These are phyloP conservation scores for Perizoma flavofasciatum DNA, from an alignment of 2,888 invertebrate species.

Conservation along the genomic window DNA sequence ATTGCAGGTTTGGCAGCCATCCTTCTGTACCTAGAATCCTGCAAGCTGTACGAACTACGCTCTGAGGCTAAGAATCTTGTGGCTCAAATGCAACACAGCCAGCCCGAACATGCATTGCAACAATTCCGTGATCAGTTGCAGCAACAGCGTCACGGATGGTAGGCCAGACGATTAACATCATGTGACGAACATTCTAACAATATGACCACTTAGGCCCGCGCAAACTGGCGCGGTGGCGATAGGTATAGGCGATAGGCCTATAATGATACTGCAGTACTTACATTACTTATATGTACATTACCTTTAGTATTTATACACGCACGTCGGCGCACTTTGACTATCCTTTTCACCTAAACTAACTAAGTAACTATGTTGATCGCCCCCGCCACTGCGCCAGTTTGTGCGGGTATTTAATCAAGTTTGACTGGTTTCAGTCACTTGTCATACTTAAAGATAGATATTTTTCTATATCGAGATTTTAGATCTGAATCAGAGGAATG, in stretches of 20 bases:
- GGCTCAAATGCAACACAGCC: conserved; percentile 93
- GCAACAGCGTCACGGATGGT: conserved; percentile 60
- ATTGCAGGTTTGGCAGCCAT: conserved; percentile 85
- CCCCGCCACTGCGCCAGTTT: too few relatives aligned
- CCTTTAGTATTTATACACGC: too few relatives aligned
- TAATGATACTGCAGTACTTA: too few relatives aligned
- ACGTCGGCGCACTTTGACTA: too few relatives aligned
- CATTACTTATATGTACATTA: too few relatives aligned
- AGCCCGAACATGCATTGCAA: conserved; percentile 80
- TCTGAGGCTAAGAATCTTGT: conserved; percentile 93
- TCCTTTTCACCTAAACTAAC: too few relatives aligned
- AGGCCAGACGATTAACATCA: not conserved
- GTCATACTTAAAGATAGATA: not conserved
- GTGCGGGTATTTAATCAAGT: not conserved
- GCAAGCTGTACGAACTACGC: conserved; percentile 88
- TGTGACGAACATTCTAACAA: not conserved
- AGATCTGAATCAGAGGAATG: not conserved
- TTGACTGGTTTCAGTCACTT: conserved; percentile 2
- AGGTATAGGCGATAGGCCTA: too few relatives aligned
- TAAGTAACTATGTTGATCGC: too few relatives aligned
- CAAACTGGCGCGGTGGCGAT: too few relatives aligned
- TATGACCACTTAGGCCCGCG: not conserved
- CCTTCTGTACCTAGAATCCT: conserved; percentile 88
- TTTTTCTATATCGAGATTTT: not conserved
- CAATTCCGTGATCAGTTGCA: conserved; percentile 73